Conservation (phyloP, 2,113 vertebrate species). For the Callospermophilus lateralis region DNA sequence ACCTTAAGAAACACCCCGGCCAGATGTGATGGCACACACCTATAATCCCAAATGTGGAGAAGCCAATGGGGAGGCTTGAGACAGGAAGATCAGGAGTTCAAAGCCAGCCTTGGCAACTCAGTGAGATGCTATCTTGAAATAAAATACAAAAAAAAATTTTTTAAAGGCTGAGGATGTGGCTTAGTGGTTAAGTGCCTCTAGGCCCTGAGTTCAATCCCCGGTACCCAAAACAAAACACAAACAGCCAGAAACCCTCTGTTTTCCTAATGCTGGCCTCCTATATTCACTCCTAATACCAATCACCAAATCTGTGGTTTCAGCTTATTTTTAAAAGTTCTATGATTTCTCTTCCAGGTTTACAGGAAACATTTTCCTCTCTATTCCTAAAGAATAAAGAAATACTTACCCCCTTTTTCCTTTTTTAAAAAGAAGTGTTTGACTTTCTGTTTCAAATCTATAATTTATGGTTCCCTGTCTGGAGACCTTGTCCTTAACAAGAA, state of each 20-base stretch:
- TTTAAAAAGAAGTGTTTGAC: background rate
- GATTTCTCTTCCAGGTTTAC: background rate
- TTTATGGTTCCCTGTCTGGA: background rate
- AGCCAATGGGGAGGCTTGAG: too few relatives aligned
- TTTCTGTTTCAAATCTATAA: background rate
- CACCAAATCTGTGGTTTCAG: background rate
- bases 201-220: too few relatives aligned
- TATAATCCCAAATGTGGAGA: too few relatives aligned
- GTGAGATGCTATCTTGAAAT: too few relatives aligned
- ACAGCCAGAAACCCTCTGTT: background rate
- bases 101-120: too few relatives aligned
- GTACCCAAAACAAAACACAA: background rate
- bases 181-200: too few relatives aligned
- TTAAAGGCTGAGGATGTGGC: too few relatives aligned
- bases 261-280: background rate
- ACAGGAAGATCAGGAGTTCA: too few relatives aligned
- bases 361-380: background rate
- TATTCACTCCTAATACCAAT: background rate
- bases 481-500: background rate
- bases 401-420: background rate
- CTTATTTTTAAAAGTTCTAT: background rate
- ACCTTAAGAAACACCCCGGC: background rate
- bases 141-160: too few relatives aligned
- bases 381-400: background rate
- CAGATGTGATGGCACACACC: too few relatives aligned